Evolutionary conservation across 2,888 invertebrate species (phyloP), one percentile per base, ranked within the genome.

Genomic region (Euplexia lucipara): DNA sequence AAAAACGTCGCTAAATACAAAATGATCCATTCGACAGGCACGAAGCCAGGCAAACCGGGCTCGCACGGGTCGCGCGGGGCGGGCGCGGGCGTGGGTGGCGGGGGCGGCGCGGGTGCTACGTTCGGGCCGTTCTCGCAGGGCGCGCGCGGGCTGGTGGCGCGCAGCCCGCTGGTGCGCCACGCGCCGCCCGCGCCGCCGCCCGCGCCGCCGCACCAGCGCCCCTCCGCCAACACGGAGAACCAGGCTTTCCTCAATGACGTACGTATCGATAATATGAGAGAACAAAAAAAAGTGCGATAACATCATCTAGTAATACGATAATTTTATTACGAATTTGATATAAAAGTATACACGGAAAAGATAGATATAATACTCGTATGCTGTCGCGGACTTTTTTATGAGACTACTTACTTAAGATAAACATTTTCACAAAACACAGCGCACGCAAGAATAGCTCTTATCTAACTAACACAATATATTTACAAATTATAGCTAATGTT

Each of bases 181-280:
- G 96, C 98, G 68, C 96, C 96, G 22, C 97, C 97, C 37, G 7
- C 54, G 93, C 96, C 75, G 94, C 96, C 61, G 96, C 79, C 97
- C 26, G 96, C 97, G 63, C 96, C 96, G 18, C 97, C 97, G 66
- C 96, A 96, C 51, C 97, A 97, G 77, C 96, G 97, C 58, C 96
- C 97, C 7, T 96, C 97, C 54, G 97, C 97, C 68, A 98, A 98
- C 89, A 96, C 97, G 0, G 99, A 99, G 92, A 99, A 99, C 95
- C 99, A 99, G 93, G 96, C 98, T 52, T 99, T 99, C 90, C 96
- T 99, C 48, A 98, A 98, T 87, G 99, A 99, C 86, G 98, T 98
- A 78, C 95, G 96, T 89, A 5, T 6, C 12, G 42, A 8, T 16
- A 9, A 18, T 6, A 10, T 22, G 12, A 12, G 32, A 26, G 26